Percentiles rank a stretch among this genome's conserved stretches.
phyloP scores from a whole-genome alignment of 1,140 invertebrate species.

The Marisa cornuarietis region DNA sequence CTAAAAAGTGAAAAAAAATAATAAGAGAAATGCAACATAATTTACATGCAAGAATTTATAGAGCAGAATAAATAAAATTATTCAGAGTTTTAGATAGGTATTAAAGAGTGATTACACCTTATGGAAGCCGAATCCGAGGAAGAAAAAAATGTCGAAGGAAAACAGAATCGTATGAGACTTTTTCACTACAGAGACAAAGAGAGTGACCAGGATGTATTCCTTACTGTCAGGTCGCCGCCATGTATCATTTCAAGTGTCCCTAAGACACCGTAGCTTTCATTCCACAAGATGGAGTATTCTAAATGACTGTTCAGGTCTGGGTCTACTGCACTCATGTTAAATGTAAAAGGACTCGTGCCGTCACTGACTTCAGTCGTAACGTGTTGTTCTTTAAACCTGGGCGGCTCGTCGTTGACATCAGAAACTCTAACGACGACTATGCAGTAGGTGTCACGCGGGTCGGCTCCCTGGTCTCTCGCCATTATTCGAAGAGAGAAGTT shows the following conservation, averaged over 20 bases:
- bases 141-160: no score
- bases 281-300: constrained; percentile 23
- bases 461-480: constrained; percentile 43
- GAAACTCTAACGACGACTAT: constrained; percentile 33
- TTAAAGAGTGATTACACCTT: no score
- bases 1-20: no score
- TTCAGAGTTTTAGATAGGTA: not conserved
- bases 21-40: no score
- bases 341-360: not conserved
- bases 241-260: constrained; percentile 14
- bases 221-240: no score
- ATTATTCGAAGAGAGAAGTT: constrained; percentile 39
- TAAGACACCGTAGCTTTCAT: constrained; percentile 27
- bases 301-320: constrained; percentile 13
- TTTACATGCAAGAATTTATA: not conserved
- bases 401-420: constrained; percentile 49
- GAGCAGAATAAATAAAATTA: constrained; percentile 5
- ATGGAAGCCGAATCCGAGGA: no score
- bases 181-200: no score
- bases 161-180: no score
- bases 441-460: constrained; percentile 26
- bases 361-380: not conserved
- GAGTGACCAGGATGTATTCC: no score
- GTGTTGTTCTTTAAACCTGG: constrained; percentile 24
- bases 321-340: constrained; percentile 19